These are phyloP conservation scores for Odontomachus brunneus DNA, from an alignment of 1,140 invertebrate species.

Conservation along the genomic window DNA sequence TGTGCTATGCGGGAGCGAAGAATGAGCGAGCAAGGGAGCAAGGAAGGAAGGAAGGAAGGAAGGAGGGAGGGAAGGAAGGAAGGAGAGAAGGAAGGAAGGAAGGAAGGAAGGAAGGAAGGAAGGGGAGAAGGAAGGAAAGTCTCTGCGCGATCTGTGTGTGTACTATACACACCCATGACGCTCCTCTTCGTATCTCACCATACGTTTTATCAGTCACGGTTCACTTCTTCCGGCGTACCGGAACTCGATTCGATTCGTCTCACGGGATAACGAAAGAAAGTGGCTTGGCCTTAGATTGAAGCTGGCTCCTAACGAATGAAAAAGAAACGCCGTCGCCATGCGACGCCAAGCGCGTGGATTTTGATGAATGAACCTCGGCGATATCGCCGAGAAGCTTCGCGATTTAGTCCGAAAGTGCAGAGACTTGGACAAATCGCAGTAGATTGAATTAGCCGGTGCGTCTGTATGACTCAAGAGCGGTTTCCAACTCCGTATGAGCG, in stretches of 20 bases:
- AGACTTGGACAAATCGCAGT: neutral
- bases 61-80: no score
- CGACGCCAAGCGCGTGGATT: neutral
- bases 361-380: conserved; percentile 14
- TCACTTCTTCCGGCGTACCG: conserved; percentile 41
- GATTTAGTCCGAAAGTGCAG: neutral
- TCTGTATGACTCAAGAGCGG: no score
- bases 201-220: conserved; percentile 60
- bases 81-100: neutral
- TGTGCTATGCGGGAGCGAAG: neutral
- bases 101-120: no score
- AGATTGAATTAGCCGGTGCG: neutral
- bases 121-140: neutral
- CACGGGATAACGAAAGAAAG: conserved; percentile 46
- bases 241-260: conserved; percentile 53
- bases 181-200: conserved; percentile 32
- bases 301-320: conserved; percentile 39
- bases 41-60: neutral
- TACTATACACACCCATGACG: neutral
- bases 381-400: neutral
- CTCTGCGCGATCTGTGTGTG: no score
- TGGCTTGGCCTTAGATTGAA: conserved; percentile 4
- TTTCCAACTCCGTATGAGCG: no score
- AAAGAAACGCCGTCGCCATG: conserved; percentile 9
- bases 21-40: no score